Conservation (phyloP, 2,888 invertebrate genomes). For the Laspeyria flexula region DNA sequence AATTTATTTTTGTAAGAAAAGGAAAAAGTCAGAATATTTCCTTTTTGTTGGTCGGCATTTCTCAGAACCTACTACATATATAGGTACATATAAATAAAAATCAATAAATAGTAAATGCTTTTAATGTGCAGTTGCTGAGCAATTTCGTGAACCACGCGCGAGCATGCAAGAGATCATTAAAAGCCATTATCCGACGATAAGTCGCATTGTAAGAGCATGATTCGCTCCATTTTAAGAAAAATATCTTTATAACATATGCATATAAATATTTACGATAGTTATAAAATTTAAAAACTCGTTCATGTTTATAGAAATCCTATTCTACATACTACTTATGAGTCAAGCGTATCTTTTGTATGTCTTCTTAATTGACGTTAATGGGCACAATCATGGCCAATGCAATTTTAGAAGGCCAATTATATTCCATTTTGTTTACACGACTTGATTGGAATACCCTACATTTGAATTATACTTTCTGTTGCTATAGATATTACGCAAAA, state of each 20-base stretch:
- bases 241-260: background rate
- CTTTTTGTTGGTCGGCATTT: too few relatives aligned
- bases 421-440: conserved; percentile 42
- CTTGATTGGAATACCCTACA: conserved; percentile 46
- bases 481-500: conserved; percentile 18
- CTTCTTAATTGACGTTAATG: conserved; percentile 47
- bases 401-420: conserved; percentile 50
- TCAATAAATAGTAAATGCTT: background rate
- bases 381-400: conserved; percentile 43
- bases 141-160: background rate
- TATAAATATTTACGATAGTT: background rate
- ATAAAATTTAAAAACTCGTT: conserved; percentile 10
- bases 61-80: too few relatives aligned
- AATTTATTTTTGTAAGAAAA: too few relatives aligned
- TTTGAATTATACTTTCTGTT: conserved; percentile 37
- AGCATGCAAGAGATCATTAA: background rate
- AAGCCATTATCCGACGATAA: background rate
- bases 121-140: background rate
- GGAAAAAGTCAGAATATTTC: too few relatives aligned
- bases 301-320: conserved; percentile 28
- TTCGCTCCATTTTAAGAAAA: background rate
- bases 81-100: too few relatives aligned
- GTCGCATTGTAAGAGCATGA: background rate
- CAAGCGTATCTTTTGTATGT: conserved; percentile 40
- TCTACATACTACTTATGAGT: conserved; percentile 37